Base-by-base conservation (phyloP, 2,888 invertebrate genomes). In the Dasysyrphus tricinctus region DNA sequence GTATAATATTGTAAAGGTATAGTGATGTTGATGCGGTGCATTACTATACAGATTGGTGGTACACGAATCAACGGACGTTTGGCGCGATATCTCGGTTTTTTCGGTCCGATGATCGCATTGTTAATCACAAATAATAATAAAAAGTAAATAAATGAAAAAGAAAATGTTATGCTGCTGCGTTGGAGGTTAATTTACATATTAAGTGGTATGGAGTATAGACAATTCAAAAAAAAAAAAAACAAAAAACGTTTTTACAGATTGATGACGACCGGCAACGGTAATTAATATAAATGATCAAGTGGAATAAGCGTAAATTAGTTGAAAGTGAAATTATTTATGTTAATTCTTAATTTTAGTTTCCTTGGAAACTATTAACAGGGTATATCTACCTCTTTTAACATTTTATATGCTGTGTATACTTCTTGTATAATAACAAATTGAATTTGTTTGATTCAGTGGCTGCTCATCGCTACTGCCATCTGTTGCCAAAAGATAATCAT, bases 301-400 rank as follows among this genome's bases (percentile, higher is more conserved):
- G 61, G 14, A 75, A 61, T 47, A 42, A 54, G 69, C 49, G 51
- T 61, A 14, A 42, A 49, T 77, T 51, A 32, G 54, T 63, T 63
- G 63, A 78, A 78, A 78, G 78, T 72, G 78, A 72, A 78, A 78
- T 39, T 78, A 78, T 39, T 78, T 63, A 77, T 77, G 69, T 59
- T 59, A 59, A 77, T 77, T 57, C 39, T 65, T 37, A 29, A 59
- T 72, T 78, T 16, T 63, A 47, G 39, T 69, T 69, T 69, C 69
- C 69, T 54, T 69, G 51, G 37, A 54, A 54, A 9, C 39, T 54
- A 54, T 54, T 39, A n/a, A 29, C 39, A 39, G 39, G 39, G 5
- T 37, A 51, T 24, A 51, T 19, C 7, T 65, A 37, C 8, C 11
- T n/a, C 16, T 42, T 2, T 14, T 5, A n/a, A n/a, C n/a, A n/a